A percentile compares a stretch with the other conserved stretches of the same genome.
These are phyloP conservation scores for Thera obeliscata DNA, from an alignment of 2,888 invertebrate genomes.

Conservation along the genomic window DNA sequence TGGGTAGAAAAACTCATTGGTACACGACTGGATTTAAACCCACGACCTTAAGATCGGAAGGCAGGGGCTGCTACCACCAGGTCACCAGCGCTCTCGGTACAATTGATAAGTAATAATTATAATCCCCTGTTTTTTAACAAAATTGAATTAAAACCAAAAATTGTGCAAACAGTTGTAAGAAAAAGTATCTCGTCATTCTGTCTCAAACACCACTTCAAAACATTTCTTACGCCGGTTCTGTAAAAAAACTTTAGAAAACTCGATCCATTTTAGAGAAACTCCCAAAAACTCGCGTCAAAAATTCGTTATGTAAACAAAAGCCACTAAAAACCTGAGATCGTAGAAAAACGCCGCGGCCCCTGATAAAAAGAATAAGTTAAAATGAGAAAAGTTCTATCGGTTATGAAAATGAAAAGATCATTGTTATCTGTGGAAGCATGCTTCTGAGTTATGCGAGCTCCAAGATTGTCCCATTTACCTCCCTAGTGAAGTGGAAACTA, in stretches of 20 bases:
- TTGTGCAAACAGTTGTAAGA: background rate
- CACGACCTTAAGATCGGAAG: too few relatives aligned
- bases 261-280: conserved; percentile 5
- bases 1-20: too few relatives aligned
- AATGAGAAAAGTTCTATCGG: conserved; percentile 81
- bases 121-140: too few relatives aligned
- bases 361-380: conserved; percentile 74
- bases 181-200: background rate
- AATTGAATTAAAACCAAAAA: too few relatives aligned
- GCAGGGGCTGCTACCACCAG: too few relatives aligned
- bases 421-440: conserved; percentile 68
- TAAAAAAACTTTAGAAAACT: conserved; percentile 6
- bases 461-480: conserved; percentile 51
- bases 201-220: background rate
- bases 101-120: too few relatives aligned
- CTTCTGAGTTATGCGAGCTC: conserved; percentile 69
- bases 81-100: too few relatives aligned
- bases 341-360: conserved; percentile 57
- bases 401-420: conserved; percentile 78
- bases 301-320: conserved; percentile 36
- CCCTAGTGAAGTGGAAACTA: conserved; percentile 40
- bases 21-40: too few relatives aligned
- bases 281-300: conserved; percentile 24
- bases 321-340: conserved; percentile 50
- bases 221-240: background rate